Base-by-base conservation (phyloP, 2,888 invertebrate species). In the Deilephila elpenor region DNA sequence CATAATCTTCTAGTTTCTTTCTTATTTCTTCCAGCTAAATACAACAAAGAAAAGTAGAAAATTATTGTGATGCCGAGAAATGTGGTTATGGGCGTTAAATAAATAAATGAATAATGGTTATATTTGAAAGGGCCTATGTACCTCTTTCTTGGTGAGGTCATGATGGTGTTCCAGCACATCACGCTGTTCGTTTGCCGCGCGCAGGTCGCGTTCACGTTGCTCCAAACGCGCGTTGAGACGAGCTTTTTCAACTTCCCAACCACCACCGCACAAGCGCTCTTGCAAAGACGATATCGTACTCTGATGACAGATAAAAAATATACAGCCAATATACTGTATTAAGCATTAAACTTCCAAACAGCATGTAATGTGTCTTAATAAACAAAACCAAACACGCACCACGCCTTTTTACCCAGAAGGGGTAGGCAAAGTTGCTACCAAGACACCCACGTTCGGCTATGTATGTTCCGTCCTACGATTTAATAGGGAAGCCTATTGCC, bases 1-100 rank as follows among this genome's bases (percentile, higher is more conserved):
- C 97, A 87, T 97, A 98, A 89, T 98, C 98, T 84, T 97, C 98
- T 53, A 98, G 88, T 87, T 98, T 98, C 80, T 96, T 95, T 78
- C 96, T 96, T 3, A 97, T 91, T 85, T 98, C 98, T 80, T 98
- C 98, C 85, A 97, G 96, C 96, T 97, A 82, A 37, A 82, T 82
- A 78, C 51, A 67, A 51, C 25, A 17, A 51, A 56, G 44, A 19
- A 14, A 56, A 32, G 51, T 53, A 17, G 64, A 25, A 60, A 44
- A 72, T n/a, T 14, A 25, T 17, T 8, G 53, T 53, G 32, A 70
- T 44, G 44, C 44, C 44, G 44, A 14, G 44, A 44, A 44, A 44
- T 37, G 0, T 7, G 6, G 37, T 7, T 37, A 37, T 6, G 14
- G 44, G 11, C 44, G 44, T 44, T 11, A 44, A n/a, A 56, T 56